Base-by-base conservation (phyloP, 2,113 vertebrate species). In the Bagarius yarrelli region DNA sequence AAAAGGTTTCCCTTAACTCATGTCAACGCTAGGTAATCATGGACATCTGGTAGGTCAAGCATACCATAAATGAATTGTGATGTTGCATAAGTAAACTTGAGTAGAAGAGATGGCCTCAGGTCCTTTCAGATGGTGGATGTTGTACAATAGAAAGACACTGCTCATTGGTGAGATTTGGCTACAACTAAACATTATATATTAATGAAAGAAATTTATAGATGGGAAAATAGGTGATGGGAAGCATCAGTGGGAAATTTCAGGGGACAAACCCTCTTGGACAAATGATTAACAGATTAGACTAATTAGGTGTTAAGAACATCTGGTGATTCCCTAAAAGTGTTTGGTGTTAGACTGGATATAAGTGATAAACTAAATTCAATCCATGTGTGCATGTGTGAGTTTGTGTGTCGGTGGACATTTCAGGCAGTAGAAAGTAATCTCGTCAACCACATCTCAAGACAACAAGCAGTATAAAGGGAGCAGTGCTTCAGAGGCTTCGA, bases 401-500 rank as follows among this genome's bases (percentile, higher is more conserved):
- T 32, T 36, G 14, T 63, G 60, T 63, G 27, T 32, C 2, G 12
- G 50, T 55, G 19, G 30, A 73, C 52, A 55, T 11, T 73, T 55
- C 18, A 13, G 50, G 50, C 27, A 50, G 52, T 55, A 13, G 19
- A 34, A 34, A 23, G 30, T 73, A 53, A 21, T 72, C 70, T 72
- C 69, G 0, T 71, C 27, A 12, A 55, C 47, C 55, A 27, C 18
- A 55, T 55, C 70, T 55, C 50, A 13, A 55, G 18, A 53, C 19
- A 73, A 32, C 27, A 14, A 30, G 50, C 50, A 55, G 55, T 52
- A 55, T 55, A 73, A 47, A 52, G 72, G 19, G 72, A 67, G 11
- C 50, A 76, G 27, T 57, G 71, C 72, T 23, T 67, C 72, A 61
- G 60, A 75, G 72, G 50, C 6, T 8, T 32, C 56, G 71, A 64